Base-by-base conservation (phyloP, 1,140 invertebrate species). In the Cherax destructor region DNA sequence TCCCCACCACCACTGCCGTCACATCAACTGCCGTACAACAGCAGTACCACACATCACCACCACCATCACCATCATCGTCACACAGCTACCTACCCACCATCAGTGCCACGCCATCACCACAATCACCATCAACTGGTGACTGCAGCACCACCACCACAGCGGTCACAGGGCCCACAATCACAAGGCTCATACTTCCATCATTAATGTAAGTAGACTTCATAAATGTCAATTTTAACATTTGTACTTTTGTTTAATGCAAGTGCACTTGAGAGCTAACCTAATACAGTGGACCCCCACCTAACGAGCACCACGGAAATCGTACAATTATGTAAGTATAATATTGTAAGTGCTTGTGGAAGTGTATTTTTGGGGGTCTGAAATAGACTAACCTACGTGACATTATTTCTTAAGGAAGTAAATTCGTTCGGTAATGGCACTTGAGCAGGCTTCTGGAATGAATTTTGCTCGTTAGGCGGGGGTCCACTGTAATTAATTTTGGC, bases 31-130 rank as follows among this genome's bases (percentile, higher is more conserved):
- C 80, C 84, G 30, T 81, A 91, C 78, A 79, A 69, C 47, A 79
- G 69, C 77, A 65, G 21, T 59, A 49, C 79, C 79, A 59, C 74
- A 30, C 81, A 91, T 61, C 85, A 89, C 76, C 91, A 83, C 72
- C 85, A 84, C 77, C 52, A 89, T 74, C 85, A 86, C 30, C 85
- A 81, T 74, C 61, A 65, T 77, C 76, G 83, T 24, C 90, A 86
- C 56, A 77, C 88, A 49, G 59, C 84, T 11, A 78, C 65, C 52
- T 88, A 88, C 21, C 85, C 79, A 59, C 65, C 83, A 59, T 87
- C 90, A 59, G 85, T 74, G 65, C 85, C 86, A 49, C 69, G 77
- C n/a, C 91, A 79, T 49, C 85, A 88, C 72, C 86, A 92, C 16
- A 59, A 78, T 47, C 65, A 90, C 65, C 80, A 91, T 83, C 89